Base-by-base conservation (phyloP, 2,888 invertebrate genomes). In the Pachymerium ferrugineum region DNA sequence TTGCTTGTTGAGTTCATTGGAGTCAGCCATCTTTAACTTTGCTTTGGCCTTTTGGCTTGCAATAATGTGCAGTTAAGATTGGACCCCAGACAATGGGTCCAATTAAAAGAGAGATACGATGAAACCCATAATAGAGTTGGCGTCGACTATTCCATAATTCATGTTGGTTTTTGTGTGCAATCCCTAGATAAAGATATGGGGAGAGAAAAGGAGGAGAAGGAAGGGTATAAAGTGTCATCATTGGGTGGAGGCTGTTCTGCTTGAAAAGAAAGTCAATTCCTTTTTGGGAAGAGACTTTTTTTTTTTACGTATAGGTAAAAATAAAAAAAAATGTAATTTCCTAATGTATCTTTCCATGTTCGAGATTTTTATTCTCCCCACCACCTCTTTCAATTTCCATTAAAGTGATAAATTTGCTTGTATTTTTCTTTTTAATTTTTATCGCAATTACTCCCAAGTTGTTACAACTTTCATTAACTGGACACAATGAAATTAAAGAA, bases 31-130 rank as follows among this genome's bases (percentile, higher is more conserved):
- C 54, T 54, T 54, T 54, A 54, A 22, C 22, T 54, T n/a, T 25
- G 54, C 54, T 54, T 54, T 54, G 54, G 54, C 54, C 54, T 54
- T 54, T 54, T 54, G 54, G 54, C 54, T 54, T 4, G 54, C 54
- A 54, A 54, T 54, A 54, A 54, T 54, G 54, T 54, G 54, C 54
- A 54, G 54, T 54, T 54, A 54, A 54, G 54, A 54, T 54, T 54
- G 54, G 54, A 54, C 54, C 54, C 54, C 54, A 54, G 54, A 54
- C 54, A 54, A 54, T 54, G 54, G 54, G 54, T 54, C 54, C 54
- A 54, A 54, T 54, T 54, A 54, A 54, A 54, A 54, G 54, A 54
- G 54, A 54, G 54, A 54, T 54, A 54, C 54, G 54, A 54, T 54
- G 54, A 54, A 54, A 54, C 54, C 54, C 54, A 54, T 54, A 54